Percentiles rank a stretch among this genome's conserved stretches.
phyloP scores from a whole-genome alignment of 2,888 invertebrate species.

The Orthonychiurus folsomi region DNA sequence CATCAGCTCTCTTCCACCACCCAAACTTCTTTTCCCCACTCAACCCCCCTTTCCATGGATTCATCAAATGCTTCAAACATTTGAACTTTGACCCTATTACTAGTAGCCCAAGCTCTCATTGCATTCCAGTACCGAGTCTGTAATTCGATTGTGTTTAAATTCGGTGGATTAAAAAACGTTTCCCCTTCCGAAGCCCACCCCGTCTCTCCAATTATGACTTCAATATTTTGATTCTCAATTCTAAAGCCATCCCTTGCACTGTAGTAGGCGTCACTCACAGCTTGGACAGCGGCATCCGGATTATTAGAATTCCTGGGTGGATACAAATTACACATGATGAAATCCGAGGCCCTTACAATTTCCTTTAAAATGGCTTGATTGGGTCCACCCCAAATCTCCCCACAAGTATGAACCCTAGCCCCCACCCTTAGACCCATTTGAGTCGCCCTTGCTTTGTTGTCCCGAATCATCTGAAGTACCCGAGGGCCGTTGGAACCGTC shows the following conservation, averaged over 20 bases:
- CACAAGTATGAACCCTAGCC: slow-evolving; percentile 33
- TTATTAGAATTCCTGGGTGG: slow-evolving; percentile 26
- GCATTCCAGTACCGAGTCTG: slow-evolving; percentile 30
- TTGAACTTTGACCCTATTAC: slow-evolving; percentile 30
- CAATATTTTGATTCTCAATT: slow-evolving; percentile 29
- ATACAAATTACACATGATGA: slow-evolving; percentile 39
- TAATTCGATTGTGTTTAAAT: slow-evolving; percentile 25
- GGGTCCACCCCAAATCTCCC: slow-evolving; percentile 29
- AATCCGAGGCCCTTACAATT: slow-evolving; percentile 33
- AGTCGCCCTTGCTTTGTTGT: slow-evolving; percentile 27
- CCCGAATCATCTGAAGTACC: slow-evolving; percentile 31
- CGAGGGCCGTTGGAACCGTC: slow-evolving; percentile 14
- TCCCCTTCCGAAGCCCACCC: slow-evolving; percentile 36
- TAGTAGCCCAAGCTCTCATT: slow-evolving; percentile 23
- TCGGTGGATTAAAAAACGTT: slow-evolving; percentile 29
- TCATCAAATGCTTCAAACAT: slow-evolving; percentile 40
- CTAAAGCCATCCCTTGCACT: slow-evolving; percentile 28
- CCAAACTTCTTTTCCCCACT: slow-evolving; percentile 33
- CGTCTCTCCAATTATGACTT: slow-evolving; percentile 38
- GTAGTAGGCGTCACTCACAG: slow-evolving; percentile 31
- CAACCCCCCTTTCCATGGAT: slow-evolving; percentile 34
- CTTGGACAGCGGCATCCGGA: slow-evolving; percentile 26
- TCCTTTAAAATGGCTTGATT: slow-evolving; percentile 24
- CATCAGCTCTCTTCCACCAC: slow-evolving; percentile 32
- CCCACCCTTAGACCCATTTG: slow-evolving; percentile 30